phyloP scores from a whole-genome alignment of 2,113 vertebrate genomes.

The Salvelinus alpinus region DNA sequence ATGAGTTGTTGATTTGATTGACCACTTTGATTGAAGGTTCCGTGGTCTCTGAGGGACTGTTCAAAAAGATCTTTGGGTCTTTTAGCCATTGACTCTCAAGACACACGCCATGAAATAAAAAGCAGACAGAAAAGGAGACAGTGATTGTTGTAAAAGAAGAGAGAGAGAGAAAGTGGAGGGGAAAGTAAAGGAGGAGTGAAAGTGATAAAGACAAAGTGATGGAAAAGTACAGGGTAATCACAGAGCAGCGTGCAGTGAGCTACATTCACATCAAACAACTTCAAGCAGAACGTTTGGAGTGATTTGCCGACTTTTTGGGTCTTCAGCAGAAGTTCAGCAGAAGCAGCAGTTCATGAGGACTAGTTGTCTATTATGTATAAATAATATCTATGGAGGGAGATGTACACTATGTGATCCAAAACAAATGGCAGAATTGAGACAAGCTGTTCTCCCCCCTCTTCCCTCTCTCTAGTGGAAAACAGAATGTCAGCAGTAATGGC shows the following conservation, averaged over 20 bases:
- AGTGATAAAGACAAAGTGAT: constrained; percentile 55
- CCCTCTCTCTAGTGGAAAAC: constrained; percentile 50
- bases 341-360: constrained; percentile 44
- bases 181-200: constrained; percentile 23
- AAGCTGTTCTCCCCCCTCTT: constrained; percentile 16
- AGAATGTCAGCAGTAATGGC: constrained; percentile 58
- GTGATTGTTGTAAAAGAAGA: constrained; percentile 36
- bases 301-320: constrained; percentile 37
- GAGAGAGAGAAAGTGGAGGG: constrained; percentile 21
- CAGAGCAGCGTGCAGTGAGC: constrained; percentile 30
- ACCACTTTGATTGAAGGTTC: constrained; percentile 36
- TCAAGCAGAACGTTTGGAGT: constrained; percentile 11
- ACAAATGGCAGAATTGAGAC: constrained; percentile 27
- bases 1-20: constrained; percentile 26
- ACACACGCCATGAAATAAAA: constrained; percentile 6
- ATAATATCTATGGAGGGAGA: constrained; percentile 37
- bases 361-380: constrained; percentile 48
- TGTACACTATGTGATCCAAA: constrained; percentile 38
- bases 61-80: no score
- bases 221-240: constrained; percentile 45
- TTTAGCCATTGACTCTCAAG: neutral
- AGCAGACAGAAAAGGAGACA: constrained; percentile 30
- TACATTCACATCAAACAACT: constrained; percentile 42
- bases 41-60: no score
- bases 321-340: constrained; percentile 22